These are phyloP conservation scores for Neolamprologus kungweensis DNA, from an alignment of 2,113 vertebrate genomes.

Conservation along the genomic window DNA sequence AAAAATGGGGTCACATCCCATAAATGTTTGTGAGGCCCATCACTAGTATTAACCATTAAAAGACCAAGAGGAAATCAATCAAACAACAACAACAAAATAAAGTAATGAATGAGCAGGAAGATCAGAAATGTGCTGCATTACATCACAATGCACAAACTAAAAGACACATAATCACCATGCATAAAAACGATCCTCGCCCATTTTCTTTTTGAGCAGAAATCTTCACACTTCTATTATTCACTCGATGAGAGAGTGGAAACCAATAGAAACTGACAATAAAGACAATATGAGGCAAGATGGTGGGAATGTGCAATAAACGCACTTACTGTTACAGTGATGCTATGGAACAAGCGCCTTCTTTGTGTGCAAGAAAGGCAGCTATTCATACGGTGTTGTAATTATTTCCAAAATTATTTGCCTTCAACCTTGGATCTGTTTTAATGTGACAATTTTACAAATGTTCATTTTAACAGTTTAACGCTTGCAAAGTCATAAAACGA, in stretches of 20 bases:
- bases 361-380: background rate
- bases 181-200: background rate
- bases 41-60: background rate
- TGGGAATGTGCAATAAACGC: slow-evolving; percentile 24
- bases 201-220: background rate
- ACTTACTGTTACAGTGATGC: slow-evolving; percentile 3
- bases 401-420: slow-evolving; percentile 13
- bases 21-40: background rate
- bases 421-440: slow-evolving; percentile 9
- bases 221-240: background rate
- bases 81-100: background rate
- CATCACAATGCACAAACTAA: background rate
- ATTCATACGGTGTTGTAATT: slow-evolving; percentile 18
- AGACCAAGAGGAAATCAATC: background rate
- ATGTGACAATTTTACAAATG: background rate
- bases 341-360: slow-evolving; percentile 5
- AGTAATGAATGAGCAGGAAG: background rate
- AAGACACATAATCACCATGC: background rate
- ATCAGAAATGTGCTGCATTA: background rate
- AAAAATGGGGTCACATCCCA: background rate
- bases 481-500: slow-evolving; percentile 13
- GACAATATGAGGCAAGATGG: slow-evolving; percentile 1
- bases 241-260: slow-evolving; percentile 27
- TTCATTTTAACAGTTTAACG: slow-evolving; percentile 7
- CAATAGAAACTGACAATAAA: background rate